phyloP scores from a whole-genome alignment of 1,140 invertebrate genomes.

The Brachionus angularis region DNA sequence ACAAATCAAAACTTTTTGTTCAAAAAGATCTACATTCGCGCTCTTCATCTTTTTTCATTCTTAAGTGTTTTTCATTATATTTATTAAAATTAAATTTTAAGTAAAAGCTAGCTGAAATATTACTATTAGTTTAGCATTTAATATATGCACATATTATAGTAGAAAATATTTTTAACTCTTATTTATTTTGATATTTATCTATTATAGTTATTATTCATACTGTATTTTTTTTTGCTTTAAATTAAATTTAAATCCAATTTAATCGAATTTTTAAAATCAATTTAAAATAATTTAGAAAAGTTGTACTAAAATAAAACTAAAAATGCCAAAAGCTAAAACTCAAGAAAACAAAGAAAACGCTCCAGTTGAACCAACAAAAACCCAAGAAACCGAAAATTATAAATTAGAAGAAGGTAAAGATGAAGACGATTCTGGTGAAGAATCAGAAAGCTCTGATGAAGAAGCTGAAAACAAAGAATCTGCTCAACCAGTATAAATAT shows the following conservation, averaged over 20 bases:
- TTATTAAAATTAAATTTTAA: too few species aligned
- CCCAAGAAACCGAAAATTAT: constrained; percentile 14
- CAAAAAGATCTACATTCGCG: too few species aligned
- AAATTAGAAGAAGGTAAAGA: constrained; percentile 34
- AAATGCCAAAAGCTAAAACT: constrained; percentile 40
- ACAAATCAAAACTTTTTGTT: constrained; percentile 26
- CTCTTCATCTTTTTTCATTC: too few species aligned
- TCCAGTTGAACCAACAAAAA: constrained; percentile 10
- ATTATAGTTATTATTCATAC: neutral
- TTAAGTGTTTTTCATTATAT: too few species aligned
- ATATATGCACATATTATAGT: too few species aligned
- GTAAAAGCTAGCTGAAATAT: too few species aligned
- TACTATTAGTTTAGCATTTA: too few species aligned
- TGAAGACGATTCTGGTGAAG: constrained; percentile 31
- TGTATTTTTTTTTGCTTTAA: constrained; percentile 14
- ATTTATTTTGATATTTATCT: neutral
- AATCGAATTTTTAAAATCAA: constrained; percentile 16
- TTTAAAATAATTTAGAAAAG: constrained; percentile 5
- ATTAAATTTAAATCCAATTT: constrained; percentile 10
- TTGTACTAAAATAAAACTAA: constrained; percentile 1
- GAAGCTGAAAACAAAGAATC: constrained; percentile 5
- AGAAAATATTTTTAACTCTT: neutral
- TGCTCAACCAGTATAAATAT: too few species aligned
- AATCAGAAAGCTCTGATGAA: constrained; percentile 18
- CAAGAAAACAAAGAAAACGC: constrained; percentile 9